Percentiles rank a stretch among this genome's conserved stretches.
Evolutionary conservation across 1,140 invertebrate species (phyloP).

Genomic region (Pinna nobilis): DNA sequence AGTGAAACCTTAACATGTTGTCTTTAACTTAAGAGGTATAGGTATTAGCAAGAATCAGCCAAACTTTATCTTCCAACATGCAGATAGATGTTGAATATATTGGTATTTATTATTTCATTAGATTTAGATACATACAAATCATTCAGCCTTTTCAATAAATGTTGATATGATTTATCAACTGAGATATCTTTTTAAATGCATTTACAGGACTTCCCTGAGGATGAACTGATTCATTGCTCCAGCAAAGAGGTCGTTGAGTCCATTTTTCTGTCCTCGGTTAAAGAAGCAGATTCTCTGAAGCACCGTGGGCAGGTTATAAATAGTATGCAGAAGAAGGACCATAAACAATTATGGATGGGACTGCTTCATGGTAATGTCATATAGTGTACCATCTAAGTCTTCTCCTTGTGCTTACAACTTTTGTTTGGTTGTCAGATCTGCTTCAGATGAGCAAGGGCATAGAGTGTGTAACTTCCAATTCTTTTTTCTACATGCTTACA

Average conservation of each 20-base stretch:
- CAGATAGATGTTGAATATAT: background rate
- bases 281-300: constrained; percentile 98
- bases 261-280: constrained; percentile 95
- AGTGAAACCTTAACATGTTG: no score
- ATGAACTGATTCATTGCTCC: constrained; percentile 75
- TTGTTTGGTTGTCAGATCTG: no score
- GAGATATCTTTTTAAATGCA: no score
- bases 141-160: background rate
- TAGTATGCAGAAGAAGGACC: constrained; percentile 98
- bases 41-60: background rate
- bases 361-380: constrained; percentile 94
- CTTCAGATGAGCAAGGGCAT: background rate
- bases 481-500: no score
- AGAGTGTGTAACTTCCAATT: no score
- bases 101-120: background rate
- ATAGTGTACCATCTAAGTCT: background rate
- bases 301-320: constrained; percentile 93
- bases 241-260: constrained; percentile 92
- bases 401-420: no score
- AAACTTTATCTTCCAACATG: background rate
- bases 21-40: background rate
- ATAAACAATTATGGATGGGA: constrained; percentile 96
- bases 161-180: constrained; percentile 3
- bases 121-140: background rate
- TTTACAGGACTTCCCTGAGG: constrained; percentile 76